phyloP scores from a whole-genome alignment of 1,140 invertebrate genomes.

The Cydia amplana region DNA sequence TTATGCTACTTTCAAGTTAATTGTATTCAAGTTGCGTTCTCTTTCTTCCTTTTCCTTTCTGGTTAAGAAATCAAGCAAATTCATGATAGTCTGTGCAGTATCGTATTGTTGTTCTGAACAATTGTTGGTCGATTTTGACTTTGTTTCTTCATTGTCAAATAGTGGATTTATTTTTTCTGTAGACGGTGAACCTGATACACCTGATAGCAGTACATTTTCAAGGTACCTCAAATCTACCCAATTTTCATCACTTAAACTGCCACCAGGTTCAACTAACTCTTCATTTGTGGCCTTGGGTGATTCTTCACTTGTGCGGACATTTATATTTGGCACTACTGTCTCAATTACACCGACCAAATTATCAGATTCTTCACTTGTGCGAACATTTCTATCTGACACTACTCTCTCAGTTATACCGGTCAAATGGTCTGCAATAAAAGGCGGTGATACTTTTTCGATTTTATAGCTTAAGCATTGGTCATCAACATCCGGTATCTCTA shows the following conservation, averaged over 20 bases:
- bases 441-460: background rate
- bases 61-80: background rate
- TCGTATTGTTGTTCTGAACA: background rate
- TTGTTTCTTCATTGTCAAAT: background rate
- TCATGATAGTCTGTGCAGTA: background rate
- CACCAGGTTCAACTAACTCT: background rate
- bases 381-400: background rate
- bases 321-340: background rate
- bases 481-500: constrained; percentile 36
- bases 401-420: background rate
- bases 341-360: background rate
- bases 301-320: background rate
- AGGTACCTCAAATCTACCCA: background rate
- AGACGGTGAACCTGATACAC: background rate
- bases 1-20: background rate
- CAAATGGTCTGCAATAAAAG: background rate
- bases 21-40: background rate
- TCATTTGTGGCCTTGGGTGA: background rate
- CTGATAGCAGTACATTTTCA: background rate
- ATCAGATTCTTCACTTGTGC: background rate
- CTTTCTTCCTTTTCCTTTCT: constrained; percentile 1
- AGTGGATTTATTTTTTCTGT: background rate
- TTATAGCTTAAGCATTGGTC: background rate
- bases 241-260: background rate
- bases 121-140: background rate